phyloP scores from a whole-genome alignment of 2,888 invertebrate species.

The Mactromeris polynyma region DNA sequence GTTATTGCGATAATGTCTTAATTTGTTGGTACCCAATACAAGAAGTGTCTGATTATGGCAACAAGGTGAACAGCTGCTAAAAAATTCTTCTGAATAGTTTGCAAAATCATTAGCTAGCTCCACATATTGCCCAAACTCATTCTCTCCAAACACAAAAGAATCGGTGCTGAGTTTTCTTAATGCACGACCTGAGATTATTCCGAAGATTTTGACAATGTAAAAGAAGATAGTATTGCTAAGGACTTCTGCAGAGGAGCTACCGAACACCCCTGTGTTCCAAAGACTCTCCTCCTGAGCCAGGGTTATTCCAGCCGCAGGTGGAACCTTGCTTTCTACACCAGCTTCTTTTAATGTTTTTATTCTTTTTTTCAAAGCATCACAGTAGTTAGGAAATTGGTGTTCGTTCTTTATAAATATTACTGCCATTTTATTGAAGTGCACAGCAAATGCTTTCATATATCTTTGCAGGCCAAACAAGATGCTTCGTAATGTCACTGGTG shows the following conservation, averaged over 20 bases:
- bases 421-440: neutral
- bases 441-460: slow-evolving; percentile 31
- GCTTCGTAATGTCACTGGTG: slow-evolving; percentile 28
- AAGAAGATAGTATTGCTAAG: slow-evolving; percentile 48
- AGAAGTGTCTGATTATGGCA: slow-evolving; percentile 21
- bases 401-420: slow-evolving; percentile 22
- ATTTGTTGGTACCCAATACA: neutral
- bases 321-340: slow-evolving; percentile 17
- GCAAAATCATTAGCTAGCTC: slow-evolving; percentile 37
- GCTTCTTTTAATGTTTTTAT: neutral
- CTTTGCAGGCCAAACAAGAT: slow-evolving; percentile 51
- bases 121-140: slow-evolving; percentile 47
- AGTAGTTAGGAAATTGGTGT: slow-evolving; percentile 25
- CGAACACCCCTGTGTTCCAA: slow-evolving; percentile 46
- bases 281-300: slow-evolving; percentile 28
- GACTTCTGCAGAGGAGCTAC: slow-evolving; percentile 23
- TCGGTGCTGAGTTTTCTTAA: slow-evolving; percentile 33
- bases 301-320: slow-evolving; percentile 15
- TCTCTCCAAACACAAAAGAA: slow-evolving; percentile 46
- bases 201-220: slow-evolving; percentile 55
- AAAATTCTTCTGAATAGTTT: neutral
- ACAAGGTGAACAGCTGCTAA: neutral
- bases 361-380: slow-evolving; percentile 17
- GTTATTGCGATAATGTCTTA: slow-evolving; percentile 45
- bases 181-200: slow-evolving; percentile 19